A percentile compares a stretch with the other conserved stretches of the same genome.
Evolutionary conservation across 2,888 invertebrate species (phyloP).

Genomic region (Arctia plantaginis): DNA sequence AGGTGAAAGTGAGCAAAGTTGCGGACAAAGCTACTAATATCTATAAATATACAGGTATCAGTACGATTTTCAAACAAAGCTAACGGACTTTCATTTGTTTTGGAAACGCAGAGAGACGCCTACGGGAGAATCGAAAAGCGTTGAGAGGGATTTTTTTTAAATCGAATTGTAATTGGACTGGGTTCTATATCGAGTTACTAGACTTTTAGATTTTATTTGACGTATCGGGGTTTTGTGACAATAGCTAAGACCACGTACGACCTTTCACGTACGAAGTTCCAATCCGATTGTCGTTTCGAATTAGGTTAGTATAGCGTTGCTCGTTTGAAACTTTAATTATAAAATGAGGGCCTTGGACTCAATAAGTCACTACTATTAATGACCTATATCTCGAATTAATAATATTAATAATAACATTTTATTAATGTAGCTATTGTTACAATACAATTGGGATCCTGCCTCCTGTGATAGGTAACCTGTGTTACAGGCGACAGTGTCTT

Average conservation of each 20-base stretch:
- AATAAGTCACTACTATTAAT: too few relatives aligned
- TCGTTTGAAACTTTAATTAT: too few relatives aligned
- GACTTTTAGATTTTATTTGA: neutral
- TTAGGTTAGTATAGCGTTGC: too few relatives aligned
- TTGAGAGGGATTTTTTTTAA: conserved; percentile 12
- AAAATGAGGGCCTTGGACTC: too few relatives aligned
- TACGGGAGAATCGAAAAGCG: conserved; percentile 5
- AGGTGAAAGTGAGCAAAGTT: too few relatives aligned
- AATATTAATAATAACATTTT: too few relatives aligned
- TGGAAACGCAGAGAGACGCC: neutral
- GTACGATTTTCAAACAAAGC: conserved; percentile 7
- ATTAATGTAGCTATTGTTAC: too few relatives aligned
- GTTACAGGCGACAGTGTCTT: too few relatives aligned
- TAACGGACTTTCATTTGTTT: neutral
- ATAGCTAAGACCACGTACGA: neutral
- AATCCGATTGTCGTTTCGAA: neutral
- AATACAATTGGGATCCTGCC: too few relatives aligned
- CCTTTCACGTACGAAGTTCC: neutral
- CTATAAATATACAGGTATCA: neutral
- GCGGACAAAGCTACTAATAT: neutral
- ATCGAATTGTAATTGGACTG: conserved; percentile 15
- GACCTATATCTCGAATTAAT: too few relatives aligned
- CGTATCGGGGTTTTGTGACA: neutral
- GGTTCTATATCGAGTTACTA: conserved; percentile 1
- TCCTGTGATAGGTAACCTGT: too few relatives aligned